Base-by-base conservation (phyloP, 2,888 invertebrate species). In the Barypeithes pellucidus region DNA sequence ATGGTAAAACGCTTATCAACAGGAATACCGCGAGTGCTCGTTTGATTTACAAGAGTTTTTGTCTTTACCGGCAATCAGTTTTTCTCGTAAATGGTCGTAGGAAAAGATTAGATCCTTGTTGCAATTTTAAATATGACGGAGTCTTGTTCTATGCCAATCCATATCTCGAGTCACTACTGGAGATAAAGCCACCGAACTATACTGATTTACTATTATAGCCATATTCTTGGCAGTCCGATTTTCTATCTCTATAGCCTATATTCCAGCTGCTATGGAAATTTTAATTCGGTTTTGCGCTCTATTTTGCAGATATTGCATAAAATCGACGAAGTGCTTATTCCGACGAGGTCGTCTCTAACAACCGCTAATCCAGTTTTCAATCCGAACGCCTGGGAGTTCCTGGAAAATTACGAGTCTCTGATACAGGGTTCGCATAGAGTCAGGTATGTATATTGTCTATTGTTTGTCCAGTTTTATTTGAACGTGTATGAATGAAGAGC, bases 281-380 rank as follows among this genome's bases (percentile, higher is more conserved):
- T 22, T 66, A 54, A 52, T 66, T 50, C 39, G 36, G 29, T 62
- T 60, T 36, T 29, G 29, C 52, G 14, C 29, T 52, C 29, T 16
- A 61, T 76, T 71, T 86, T 87, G 16, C 86, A 96, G 94, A 92
- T 95, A 14, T 89, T 96, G 78, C 95, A 96, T 85, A 92, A 95
- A 81, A 95, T 96, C 83, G 95, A 95, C 83, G 94, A 95, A 86
- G 95, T 96, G 29, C 87, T 96, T 74, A 91, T 93, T 79, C 96
- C 96, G 0, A 90, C 95, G 4, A 89, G 90, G 79, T 89, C 92
- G 0, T 88, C 90, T 14, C 88, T 89, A 68, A 88, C 89, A 18
- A 87, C 88, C n/a, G 89, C 90, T 72, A 87, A 87, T 3, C 87
- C 88, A 11, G 89, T 94, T 60, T 93, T 91, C 85, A 95, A 94